Percentiles rank a stretch among this genome's conserved stretches.
Conservation (phyloP, 2,888 invertebrate species). For the Drosophila nr. medialis region DNA sequence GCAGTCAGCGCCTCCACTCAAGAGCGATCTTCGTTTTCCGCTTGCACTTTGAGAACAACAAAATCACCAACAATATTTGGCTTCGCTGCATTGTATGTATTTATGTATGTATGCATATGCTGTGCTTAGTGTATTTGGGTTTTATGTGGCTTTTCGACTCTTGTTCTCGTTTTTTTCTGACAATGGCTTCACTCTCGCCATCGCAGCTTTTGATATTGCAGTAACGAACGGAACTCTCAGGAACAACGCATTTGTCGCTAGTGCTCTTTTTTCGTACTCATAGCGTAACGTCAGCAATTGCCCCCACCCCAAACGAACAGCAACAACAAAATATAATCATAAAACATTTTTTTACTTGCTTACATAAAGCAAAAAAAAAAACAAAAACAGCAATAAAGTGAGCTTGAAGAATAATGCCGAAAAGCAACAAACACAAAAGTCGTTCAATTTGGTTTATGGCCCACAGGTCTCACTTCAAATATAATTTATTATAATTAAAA, state of each 20-base stretch:
- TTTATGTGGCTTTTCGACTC: constrained; percentile 50
- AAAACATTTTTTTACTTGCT: constrained; percentile 44
- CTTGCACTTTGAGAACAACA: constrained; percentile 57
- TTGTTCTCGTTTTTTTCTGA: constrained; percentile 43
- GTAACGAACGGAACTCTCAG: constrained; percentile 80
- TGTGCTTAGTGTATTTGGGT: constrained; percentile 45
- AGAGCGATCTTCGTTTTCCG: constrained; percentile 70
- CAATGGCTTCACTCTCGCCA: constrained; percentile 46
- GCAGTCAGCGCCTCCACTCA: constrained; percentile 31
- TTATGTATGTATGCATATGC: constrained; percentile 27
- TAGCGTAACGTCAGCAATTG: constrained; percentile 44
- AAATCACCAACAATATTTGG: constrained; percentile 43
- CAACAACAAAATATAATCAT: constrained; percentile 20
- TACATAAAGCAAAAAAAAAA: constrained; percentile 41
- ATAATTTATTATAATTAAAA: constrained; percentile 67
- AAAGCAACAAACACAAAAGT: constrained; percentile 50
- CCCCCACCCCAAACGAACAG: constrained; percentile 2
- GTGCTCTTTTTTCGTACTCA: constrained; percentile 50
- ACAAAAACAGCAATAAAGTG: constrained; percentile 26
- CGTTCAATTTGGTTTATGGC: constrained; percentile 53
- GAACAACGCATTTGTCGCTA: constrained; percentile 73
- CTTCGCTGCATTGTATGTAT: constrained; percentile 56
- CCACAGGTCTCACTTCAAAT: constrained; percentile 45
- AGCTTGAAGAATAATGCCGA: constrained; percentile 38
- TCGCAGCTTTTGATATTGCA: constrained; percentile 51